Evolutionary conservation across 2,797 vertebrate species (phyloP), one percentile per base, ranked within the genome.

Genomic region (Pelochelys cantorii): DNA sequence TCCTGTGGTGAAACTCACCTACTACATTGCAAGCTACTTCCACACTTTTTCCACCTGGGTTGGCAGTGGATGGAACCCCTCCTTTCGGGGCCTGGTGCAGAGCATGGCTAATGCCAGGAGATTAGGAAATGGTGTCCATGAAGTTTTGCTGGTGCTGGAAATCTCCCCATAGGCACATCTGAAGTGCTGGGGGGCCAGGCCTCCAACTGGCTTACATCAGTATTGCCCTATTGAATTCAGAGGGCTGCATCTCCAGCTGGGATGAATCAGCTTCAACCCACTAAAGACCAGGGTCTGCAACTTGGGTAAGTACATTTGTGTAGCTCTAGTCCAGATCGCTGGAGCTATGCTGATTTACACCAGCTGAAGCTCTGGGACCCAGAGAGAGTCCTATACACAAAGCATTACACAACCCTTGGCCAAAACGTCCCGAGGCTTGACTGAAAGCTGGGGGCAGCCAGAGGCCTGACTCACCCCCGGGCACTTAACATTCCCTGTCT

Each of bases 121-220:
- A 83, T 74, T 2, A 84, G 90, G 48, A 83, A 77, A 60, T 12
- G 79, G 81, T 74, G 85, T 71, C 31, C 7, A 65, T 0, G n/a
- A 81, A 86, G 88, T 59, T 86, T 77, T 1, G 31, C 27, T 4
- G 25, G 57, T 0, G 0, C 3, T 0, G 3, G 1, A 2, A 31
- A 68, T 68, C 65, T 18, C 65, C 15, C n/a, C 65, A 34, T 31
- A 1, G 1, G 56, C 23, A 7, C 22, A 1, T 20, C 1, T 1
- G 7, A 60, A 0, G 0, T 15, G 34, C 57, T 6, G 42, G 37
- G 0, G 1, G 48, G 11, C 22, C 57, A 83, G 81, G 87, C 8
- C 2, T 60, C 85, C 54, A 1, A 3, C 34, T 2, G 15, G 11
- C 2, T 29, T 5, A 8, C 1, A 4, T 11, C 25, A 1, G 20